Percentiles rank a stretch among this genome's conserved stretches.
These are phyloP conservation scores for Darevskia mixta DNA, from an alignment of 2,797 vertebrate species.

Conservation along the genomic window DNA sequence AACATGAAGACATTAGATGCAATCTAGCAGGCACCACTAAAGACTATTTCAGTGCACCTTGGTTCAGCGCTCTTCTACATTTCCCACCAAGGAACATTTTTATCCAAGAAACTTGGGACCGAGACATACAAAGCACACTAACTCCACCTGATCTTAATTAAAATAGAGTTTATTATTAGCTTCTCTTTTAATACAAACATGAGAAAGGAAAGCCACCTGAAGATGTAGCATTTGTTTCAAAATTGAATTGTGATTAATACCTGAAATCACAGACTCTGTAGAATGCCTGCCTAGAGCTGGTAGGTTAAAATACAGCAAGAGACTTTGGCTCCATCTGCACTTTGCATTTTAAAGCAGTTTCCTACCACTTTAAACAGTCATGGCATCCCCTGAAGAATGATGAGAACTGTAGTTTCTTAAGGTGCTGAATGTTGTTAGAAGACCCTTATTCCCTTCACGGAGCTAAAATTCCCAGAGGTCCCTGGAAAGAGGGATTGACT, in stretches of 20 bases:
- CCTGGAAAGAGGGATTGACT: no score
- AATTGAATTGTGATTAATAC: conserved; percentile 77
- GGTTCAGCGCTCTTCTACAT: not conserved
- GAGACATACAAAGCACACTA: conserved; percentile 63
- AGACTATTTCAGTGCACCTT: not conserved
- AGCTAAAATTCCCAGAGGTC: no score
- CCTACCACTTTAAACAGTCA: no score
- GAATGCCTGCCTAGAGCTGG: conserved; percentile 71
- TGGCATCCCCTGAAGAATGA: no score
- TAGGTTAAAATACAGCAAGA: conserved; percentile 62
- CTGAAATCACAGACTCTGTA: conserved; percentile 76
- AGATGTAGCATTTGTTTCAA: conserved; percentile 81
- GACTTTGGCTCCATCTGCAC: no score
- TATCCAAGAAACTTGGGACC: not conserved
- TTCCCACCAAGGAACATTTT: not conserved
- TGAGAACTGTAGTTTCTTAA: no score
- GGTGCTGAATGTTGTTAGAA: no score
- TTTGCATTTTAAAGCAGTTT: not conserved
- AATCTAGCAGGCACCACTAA: not conserved
- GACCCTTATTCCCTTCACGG: no score
- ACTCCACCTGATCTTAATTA: conserved; percentile 78
- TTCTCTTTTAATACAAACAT: conserved; percentile 87
- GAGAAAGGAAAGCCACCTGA: conserved; percentile 84
- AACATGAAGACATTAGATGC: not conserved
- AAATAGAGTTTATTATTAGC: conserved; percentile 88